phyloP scores from a whole-genome alignment of 35 echinoderm and acorn worm species.

The Stichopus chloronotus region DNA sequence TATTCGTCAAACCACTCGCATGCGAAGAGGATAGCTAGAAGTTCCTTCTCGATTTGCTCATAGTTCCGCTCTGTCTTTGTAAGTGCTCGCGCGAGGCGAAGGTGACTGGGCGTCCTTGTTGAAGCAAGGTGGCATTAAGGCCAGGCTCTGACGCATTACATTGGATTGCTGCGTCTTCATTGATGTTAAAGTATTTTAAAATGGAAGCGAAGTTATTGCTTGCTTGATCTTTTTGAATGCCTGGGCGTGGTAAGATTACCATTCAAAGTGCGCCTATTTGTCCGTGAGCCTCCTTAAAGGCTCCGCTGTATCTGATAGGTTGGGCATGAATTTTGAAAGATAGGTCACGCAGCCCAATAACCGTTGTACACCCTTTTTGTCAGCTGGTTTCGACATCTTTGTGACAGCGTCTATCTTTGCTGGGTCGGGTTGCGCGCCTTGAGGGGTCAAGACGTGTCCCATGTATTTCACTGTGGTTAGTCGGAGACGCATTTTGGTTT shows the following conservation, averaged over 20 bases:
- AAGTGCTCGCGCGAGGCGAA: conserved; percentile 68
- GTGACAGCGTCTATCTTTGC: conserved; percentile 8
- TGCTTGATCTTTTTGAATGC: conserved; percentile 61
- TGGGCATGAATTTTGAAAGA: conserved; percentile 49
- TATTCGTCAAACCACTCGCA: conserved; percentile 74
- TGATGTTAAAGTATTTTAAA: conserved; percentile 70
- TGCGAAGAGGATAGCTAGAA: conserved; percentile 70
- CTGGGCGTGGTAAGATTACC: conserved; percentile 57
- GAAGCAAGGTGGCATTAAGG: conserved; percentile 64
- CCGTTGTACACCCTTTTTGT: background rate
- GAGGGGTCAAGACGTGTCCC: background rate
- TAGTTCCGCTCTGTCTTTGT: conserved; percentile 70
- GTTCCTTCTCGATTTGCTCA: conserved; percentile 86
- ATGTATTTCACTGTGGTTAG: background rate
- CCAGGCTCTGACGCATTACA: conserved; percentile 72
- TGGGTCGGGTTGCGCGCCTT: conserved; percentile 29
- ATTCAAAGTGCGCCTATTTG: conserved; percentile 53
- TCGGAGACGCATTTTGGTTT: background rate
- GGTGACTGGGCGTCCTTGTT: conserved; percentile 67
- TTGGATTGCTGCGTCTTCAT: conserved; percentile 65
- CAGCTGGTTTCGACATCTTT: background rate
- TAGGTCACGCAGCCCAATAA: conserved; percentile 32
- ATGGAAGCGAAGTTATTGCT: conserved; percentile 56
- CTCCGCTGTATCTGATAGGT: conserved; percentile 23
- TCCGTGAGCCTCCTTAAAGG: background rate